Evolutionary conservation across 2,113 vertebrate species (phyloP).

Genomic region (Petromus typicus): DNA sequence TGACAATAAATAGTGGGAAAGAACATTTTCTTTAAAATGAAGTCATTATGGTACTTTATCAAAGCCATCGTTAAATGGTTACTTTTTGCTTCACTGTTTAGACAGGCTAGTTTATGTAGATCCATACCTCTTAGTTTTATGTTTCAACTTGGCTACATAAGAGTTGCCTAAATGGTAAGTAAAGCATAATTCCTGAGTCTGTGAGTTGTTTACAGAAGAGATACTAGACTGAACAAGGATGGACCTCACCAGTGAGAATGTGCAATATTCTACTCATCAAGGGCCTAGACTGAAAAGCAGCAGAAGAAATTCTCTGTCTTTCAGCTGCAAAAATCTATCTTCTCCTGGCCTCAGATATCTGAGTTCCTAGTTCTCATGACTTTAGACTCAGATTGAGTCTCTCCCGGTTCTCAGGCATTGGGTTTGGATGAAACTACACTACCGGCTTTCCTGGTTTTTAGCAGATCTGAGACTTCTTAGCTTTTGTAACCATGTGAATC

Average conservation of each 20-base stretch:
- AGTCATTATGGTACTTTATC: background rate
- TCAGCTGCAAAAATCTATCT: background rate
- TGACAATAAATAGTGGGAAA: conserved; percentile 29
- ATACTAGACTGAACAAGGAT: background rate
- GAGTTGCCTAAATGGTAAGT: background rate
- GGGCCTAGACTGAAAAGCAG: background rate
- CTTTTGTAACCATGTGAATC: background rate
- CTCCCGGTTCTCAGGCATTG: background rate
- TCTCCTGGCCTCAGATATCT: background rate
- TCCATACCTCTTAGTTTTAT: background rate
- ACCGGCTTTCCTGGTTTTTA: background rate
- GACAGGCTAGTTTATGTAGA: background rate
- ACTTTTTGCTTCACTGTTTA: conserved; percentile 23
- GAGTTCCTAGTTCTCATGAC: background rate
- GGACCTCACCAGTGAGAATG: background rate
- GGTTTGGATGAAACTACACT: background rate
- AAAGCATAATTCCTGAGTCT: background rate
- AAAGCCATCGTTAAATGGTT: background rate
- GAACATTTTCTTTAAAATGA: conserved; percentile 28
- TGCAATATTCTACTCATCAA: background rate
- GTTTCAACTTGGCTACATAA: background rate
- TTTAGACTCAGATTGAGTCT: background rate
- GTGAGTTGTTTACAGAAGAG: background rate
- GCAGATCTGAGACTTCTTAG: background rate
- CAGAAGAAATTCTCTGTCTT: background rate